A percentile compares a stretch with the other conserved stretches of the same genome.
phyloP scores from a whole-genome alignment of 53 echinoderm and acorn worm genomes.

The Holothuria leucospilota region DNA sequence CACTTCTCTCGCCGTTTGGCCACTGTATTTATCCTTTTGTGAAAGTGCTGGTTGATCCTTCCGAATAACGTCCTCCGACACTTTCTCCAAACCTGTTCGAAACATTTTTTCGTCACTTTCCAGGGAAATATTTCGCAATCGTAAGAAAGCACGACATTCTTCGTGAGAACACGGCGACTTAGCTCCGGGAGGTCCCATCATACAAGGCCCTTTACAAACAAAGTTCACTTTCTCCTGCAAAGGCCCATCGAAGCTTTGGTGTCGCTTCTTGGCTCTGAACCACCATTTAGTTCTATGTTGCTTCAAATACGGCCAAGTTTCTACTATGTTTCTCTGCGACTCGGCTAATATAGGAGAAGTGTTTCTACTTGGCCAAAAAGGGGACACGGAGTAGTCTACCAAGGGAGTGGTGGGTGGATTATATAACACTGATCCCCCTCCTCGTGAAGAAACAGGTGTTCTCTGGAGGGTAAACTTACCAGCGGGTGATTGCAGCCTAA shows the following conservation, averaged over 20 bases:
- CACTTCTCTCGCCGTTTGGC: too few species aligned
- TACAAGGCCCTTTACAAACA: background rate
- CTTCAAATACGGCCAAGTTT: constrained; percentile 25
- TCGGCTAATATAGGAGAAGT: background rate
- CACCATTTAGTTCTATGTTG: constrained; percentile 15
- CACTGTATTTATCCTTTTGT: too few species aligned
- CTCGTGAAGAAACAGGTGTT: background rate
- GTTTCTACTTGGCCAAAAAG: background rate
- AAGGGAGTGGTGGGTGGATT: constrained; percentile 31
- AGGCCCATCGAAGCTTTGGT: too few species aligned
- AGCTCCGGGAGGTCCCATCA: background rate
- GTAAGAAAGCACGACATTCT: constrained; percentile 5
- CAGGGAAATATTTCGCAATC: constrained; percentile 7
- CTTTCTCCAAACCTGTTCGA: too few species aligned
- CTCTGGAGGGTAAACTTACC: background rate
- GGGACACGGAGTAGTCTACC: background rate
- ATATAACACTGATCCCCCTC: constrained; percentile 7
- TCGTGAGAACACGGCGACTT: background rate
- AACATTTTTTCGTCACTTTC: background rate
- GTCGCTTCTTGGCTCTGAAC: background rate
- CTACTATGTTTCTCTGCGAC: background rate
- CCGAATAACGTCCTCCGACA: too few species aligned
- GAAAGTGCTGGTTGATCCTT: too few species aligned
- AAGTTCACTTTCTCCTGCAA: too few species aligned
- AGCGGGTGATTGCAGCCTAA: background rate